phyloP scores from a whole-genome alignment of 30 jellyfish, hydroid and myxozoan species.

The Nemopilema nomurai region DNA sequence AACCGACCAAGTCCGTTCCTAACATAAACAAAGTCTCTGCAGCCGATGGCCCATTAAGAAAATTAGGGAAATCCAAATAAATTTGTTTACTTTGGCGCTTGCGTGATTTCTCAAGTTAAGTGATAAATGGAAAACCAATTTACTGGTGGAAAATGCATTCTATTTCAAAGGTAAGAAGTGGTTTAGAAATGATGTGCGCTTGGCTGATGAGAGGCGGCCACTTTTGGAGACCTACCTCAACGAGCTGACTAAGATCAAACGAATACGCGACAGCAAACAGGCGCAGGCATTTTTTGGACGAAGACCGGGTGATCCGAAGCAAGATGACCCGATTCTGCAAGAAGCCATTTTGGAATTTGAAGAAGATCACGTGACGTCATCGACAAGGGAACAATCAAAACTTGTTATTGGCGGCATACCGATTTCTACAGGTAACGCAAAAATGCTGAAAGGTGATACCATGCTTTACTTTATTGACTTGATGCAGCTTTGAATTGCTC shows the following conservation, averaged over 20 bases:
- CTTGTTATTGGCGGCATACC: neutral
- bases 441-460: no score
- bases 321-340: conserved; percentile 40
- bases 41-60: no score
- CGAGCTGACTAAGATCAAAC: conserved; percentile 25
- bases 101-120: no score
- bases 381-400: conserved; percentile 1
- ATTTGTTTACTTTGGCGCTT: no score
- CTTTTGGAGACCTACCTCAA: conserved; percentile 40
- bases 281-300: conserved; percentile 71
- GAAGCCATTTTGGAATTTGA: conserved; percentile 3
- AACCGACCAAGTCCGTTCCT: no score
- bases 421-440: neutral
- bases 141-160: neutral
- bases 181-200: conserved; percentile 43
- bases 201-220: conserved; percentile 71
- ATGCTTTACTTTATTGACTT: no score
- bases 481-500: no score
- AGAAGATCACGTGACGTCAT: neutral
- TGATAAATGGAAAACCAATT: no score
- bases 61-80: no score
- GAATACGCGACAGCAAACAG: conserved; percentile 25
- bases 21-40: no score
- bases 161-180: conserved; percentile 53
- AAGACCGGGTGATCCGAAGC: conserved; percentile 74